Conservation (phyloP, 2,797 vertebrate species). For the Anas acuta region DNA sequence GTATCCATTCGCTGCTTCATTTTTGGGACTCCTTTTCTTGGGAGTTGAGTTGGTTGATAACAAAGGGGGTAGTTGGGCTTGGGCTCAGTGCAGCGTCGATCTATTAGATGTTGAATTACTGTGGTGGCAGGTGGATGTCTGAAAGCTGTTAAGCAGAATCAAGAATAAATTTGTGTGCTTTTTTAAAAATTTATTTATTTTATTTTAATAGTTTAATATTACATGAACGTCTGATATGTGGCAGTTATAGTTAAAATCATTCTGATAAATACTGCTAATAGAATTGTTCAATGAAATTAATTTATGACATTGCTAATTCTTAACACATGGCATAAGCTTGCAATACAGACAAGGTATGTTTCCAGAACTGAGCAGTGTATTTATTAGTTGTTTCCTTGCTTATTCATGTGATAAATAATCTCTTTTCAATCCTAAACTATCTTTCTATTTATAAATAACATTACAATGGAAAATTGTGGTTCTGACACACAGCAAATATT, state of each 20-base stretch:
- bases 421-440: neutral
- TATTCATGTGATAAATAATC: neutral
- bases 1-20: neutral
- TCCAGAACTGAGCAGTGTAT: neutral
- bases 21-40: neutral
- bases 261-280: neutral
- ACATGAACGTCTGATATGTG: neutral
- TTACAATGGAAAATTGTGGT: neutral
- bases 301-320: neutral
- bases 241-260: neutral
- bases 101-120: neutral
- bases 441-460: neutral
- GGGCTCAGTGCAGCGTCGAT: neutral
- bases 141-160: neutral
- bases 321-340: neutral
- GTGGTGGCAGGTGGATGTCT: neutral
- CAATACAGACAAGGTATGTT: neutral
- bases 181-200: neutral
- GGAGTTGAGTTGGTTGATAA: no score
- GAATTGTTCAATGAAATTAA: neutral
- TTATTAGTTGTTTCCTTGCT: neutral
- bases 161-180: neutral
- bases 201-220: neutral
- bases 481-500: neutral
- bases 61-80: neutral